Percentiles rank a stretch among this genome's conserved stretches.
phyloP scores from a whole-genome alignment of 2,113 vertebrate species.

The Rhizomys pruinosus region DNA sequence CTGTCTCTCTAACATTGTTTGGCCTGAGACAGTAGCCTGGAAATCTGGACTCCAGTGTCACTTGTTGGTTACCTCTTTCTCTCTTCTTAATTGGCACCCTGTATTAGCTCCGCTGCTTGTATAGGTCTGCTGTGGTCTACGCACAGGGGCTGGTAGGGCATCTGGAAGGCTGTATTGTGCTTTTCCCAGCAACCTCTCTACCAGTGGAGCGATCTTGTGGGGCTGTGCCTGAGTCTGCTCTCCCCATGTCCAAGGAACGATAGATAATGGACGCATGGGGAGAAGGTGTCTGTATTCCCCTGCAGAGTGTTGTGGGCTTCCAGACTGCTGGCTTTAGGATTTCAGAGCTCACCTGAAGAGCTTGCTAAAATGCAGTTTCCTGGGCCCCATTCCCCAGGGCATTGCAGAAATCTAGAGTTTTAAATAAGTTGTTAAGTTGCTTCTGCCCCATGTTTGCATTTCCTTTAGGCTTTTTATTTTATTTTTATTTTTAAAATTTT shows the following conservation, averaged over 20 bases:
- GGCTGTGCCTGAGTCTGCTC: background rate
- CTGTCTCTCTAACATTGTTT: background rate
- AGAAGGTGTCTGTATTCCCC: background rate
- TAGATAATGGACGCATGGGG: background rate
- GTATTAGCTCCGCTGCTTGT: background rate
- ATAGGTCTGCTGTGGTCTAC: background rate
- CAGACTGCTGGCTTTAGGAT: background rate
- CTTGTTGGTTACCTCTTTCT: background rate
- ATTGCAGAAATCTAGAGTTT: background rate
- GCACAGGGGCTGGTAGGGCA: background rate
- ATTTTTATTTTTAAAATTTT: too few species aligned
- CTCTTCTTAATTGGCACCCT: background rate
- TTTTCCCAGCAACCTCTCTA: background rate
- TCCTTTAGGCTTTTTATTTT: background rate
- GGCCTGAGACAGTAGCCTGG: background rate
- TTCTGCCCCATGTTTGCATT: background rate
- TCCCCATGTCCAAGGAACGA: background rate
- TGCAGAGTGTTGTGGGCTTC: background rate
- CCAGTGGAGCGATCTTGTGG: background rate
- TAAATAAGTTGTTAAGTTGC: background rate
- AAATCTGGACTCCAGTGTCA: background rate
- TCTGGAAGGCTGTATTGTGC: background rate
- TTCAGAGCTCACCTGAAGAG: background rate
- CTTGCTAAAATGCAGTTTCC: background rate
- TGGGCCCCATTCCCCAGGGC: rapidly evolving